Conservation (phyloP, 2,888 invertebrate species). For the Cataglyphis cursor region DNA sequence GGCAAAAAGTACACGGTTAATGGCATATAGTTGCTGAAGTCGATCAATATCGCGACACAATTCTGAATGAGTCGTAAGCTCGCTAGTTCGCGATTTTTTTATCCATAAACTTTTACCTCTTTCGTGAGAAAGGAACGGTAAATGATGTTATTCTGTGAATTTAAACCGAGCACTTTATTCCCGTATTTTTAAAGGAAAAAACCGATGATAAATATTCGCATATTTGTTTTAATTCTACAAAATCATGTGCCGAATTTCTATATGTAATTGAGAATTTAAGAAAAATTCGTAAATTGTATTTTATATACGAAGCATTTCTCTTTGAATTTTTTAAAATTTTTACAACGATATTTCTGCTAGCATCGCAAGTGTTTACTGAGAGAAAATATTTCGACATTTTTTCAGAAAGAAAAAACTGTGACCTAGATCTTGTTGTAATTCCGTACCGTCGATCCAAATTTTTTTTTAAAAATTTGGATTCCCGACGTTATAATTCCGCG, state of each 20-base stretch:
- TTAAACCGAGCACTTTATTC: conserved; percentile 46
- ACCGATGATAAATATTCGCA: conserved; percentile 37
- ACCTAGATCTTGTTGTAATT: conserved; percentile 46
- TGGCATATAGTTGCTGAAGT: conserved; percentile 53
- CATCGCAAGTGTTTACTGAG: background rate
- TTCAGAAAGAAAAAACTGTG: background rate
- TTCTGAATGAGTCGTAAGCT: conserved; percentile 32
- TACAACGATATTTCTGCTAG: background rate
- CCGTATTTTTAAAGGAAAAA: conserved; percentile 19
- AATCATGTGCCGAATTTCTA: conserved; percentile 1
- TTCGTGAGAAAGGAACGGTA: conserved; percentile 20
- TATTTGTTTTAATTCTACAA: conserved; percentile 41
- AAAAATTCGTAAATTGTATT: conserved; percentile 23
- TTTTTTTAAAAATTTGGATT: conserved; percentile 30
- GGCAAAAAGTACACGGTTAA: conserved; percentile 55
- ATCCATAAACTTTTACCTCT: conserved; percentile 28
- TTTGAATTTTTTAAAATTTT: background rate
- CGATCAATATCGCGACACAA: conserved; percentile 61
- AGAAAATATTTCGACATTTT: conserved; percentile 37
- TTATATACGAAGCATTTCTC: background rate
- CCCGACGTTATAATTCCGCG: conserved; percentile 38
- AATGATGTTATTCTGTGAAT: conserved; percentile 43
- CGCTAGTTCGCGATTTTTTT: conserved; percentile 25
- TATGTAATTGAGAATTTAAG: background rate
- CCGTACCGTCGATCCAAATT: conserved; percentile 22